phyloP scores from a whole-genome alignment of 1,140 invertebrate species.

The Cephus cinctus region DNA sequence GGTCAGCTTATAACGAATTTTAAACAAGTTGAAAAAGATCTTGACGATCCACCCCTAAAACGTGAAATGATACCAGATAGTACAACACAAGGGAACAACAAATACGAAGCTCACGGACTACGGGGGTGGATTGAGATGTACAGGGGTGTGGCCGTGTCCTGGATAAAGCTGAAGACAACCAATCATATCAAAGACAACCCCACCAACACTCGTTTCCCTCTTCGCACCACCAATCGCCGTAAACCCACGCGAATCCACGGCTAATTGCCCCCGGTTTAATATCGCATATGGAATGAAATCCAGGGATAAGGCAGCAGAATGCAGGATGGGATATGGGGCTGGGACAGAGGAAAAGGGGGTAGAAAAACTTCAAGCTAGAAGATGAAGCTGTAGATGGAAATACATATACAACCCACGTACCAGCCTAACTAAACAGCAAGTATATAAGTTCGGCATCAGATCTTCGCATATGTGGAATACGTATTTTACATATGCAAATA shows the following conservation, averaged over 20 bases:
- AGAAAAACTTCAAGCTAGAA: slow-evolving; percentile 15
- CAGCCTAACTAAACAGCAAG: no score
- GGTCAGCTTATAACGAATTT: no score
- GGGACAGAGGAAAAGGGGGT: slow-evolving; percentile 1
- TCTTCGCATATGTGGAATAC: no score
- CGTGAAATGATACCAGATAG: no score
- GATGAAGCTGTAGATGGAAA: slow-evolving; percentile 14
- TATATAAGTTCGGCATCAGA: no score
- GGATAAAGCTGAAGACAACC: slow-evolving; percentile 38
- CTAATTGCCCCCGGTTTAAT: slow-evolving; percentile 42
- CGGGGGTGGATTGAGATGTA: slow-evolving; percentile 39
- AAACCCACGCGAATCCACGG: slow-evolving; percentile 28
- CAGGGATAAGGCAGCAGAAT: background rate
- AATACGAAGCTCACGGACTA: no score
- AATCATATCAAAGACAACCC: slow-evolving; percentile 36
- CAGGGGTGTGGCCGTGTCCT: slow-evolving; percentile 31
- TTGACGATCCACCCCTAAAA: no score
- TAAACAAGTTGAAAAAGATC: no score
- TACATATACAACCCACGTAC: no score
- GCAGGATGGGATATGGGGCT: slow-evolving; percentile 15
- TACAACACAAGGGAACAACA: no score
- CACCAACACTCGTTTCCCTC: slow-evolving; percentile 31
- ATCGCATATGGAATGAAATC: slow-evolving; percentile 34
- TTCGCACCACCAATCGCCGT: slow-evolving; percentile 7
- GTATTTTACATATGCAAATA: no score